These are phyloP conservation scores for Apocheima hispidaria DNA, from an alignment of 2,888 invertebrate species.

Conservation along the genomic window DNA sequence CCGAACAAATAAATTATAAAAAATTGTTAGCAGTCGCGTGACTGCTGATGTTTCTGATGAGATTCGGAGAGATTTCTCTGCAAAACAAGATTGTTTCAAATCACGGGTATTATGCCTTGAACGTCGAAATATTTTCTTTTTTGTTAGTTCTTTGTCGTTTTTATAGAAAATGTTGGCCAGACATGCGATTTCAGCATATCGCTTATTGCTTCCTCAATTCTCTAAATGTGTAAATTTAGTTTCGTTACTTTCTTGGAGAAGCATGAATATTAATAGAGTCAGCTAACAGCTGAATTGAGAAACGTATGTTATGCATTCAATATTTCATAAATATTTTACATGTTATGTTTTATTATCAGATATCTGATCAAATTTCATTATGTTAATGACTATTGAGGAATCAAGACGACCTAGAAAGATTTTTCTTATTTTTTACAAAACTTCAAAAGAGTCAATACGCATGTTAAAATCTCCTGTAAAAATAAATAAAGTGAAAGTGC, in stretches of 20 bases:
- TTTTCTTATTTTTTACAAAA: not conserved
- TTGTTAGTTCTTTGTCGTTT: slow-evolving; percentile 60
- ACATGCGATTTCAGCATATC: slow-evolving; percentile 66
- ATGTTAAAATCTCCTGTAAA: slow-evolving; percentile 19
- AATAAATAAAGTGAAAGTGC: slow-evolving; percentile 46
- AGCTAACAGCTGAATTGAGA: slow-evolving; percentile 26
- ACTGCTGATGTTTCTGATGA: slow-evolving; percentile 66
- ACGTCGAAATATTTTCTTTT: slow-evolving; percentile 62
- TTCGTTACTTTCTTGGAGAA: slow-evolving; percentile 26
- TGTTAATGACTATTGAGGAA: not conserved
- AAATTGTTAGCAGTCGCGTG: slow-evolving; percentile 66
- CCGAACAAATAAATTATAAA: slow-evolving; percentile 30
- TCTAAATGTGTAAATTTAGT: slow-evolving; percentile 40
- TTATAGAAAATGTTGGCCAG: slow-evolving; percentile 61
- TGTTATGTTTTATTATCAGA: not conserved
- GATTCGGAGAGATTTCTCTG: slow-evolving; percentile 73
- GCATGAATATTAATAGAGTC: slow-evolving; percentile 34
- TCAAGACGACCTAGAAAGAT: not conserved
- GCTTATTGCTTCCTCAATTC: slow-evolving; percentile 45
- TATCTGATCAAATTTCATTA: not conserved
- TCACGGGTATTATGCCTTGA: slow-evolving; percentile 70
- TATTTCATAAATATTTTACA: slow-evolving; percentile 1
- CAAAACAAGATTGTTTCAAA: slow-evolving; percentile 76
- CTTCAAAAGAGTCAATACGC: too few relatives aligned
- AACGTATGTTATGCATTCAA: slow-evolving; percentile 13